Evolutionary conservation across 2,888 invertebrate genomes (phyloP), one percentile per base, ranked within the genome.

Genomic region (Serripes groenlandicus): DNA sequence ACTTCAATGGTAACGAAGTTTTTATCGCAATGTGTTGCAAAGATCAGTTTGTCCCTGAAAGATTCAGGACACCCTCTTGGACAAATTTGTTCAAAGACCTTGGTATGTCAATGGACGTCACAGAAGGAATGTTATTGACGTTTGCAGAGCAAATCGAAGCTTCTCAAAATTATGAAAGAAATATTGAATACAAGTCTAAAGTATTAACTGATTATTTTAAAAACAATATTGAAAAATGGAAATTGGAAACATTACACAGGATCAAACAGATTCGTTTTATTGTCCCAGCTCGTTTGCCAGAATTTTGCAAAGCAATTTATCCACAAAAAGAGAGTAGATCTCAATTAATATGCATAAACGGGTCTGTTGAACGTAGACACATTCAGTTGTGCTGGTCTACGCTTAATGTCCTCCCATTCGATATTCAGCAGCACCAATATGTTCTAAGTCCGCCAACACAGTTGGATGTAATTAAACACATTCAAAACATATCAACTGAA

Each of bases 61-160:
- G 3, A n/a, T 62, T 62, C 21, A 32, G 32, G 62, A 18, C 3
- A 5, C 11, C n/a, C 11, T 1, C 11, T 3, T 62, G 62, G 79
- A 49, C 30, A 4, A 5, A 35, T 9, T 87, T 88, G 21, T 49
- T 88, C 60, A 32, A 49, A 9, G n/a, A 60, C 3, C 70, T 78
- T 26, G 88, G 87, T 11, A 52, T 88, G 32, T 76, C 73, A 30
- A 69, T 42, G 0, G 23, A 80, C 21, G 64, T 83, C 1, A 71
- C 78, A 2, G 66, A 70, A 21, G 42, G 69, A 15, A 71, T 85
- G 76, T 58, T 87, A 0, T 3, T 88, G 11, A 11, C 54, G 0
- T 88, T 85, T 82, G 83, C 83, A 1, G 23, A 42, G n/a, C 28
- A 75, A 35, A 56, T 85, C 58, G 79, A 75, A 28, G n/a, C n/a